These are phyloP conservation scores for Hemiscyllium ocellatum DNA, from an alignment of 2,113 vertebrate species.

Conservation along the genomic window DNA sequence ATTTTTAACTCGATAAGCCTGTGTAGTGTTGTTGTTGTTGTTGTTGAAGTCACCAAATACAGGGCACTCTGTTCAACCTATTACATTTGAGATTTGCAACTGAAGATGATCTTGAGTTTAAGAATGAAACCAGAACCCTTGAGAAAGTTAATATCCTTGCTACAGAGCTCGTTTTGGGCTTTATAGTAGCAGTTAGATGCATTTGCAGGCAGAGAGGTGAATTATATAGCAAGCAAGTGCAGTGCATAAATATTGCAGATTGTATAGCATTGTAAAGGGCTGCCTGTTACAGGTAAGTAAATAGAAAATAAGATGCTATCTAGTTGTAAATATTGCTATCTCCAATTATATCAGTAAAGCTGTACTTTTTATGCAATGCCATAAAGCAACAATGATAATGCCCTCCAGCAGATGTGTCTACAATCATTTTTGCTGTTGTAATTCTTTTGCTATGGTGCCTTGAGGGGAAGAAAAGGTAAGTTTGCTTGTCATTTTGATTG, in stretches of 20 bases:
- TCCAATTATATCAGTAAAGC: neutral
- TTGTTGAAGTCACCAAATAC: neutral
- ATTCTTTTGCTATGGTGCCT: neutral
- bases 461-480: neutral
- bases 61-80: neutral
- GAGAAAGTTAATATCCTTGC: neutral
- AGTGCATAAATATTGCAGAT: neutral
- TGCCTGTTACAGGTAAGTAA: neutral
- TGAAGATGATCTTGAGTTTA: neutral
- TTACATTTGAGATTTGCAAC: neutral
- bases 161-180: neutral
- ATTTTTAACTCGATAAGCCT: too few species aligned
- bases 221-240: too few species aligned
- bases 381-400: conserved; percentile 1
- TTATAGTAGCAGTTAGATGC: neutral
- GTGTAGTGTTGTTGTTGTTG: neutral
- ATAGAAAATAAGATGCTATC: neutral
- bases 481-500: conserved; percentile 27
- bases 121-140: neutral
- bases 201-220: too few species aligned
- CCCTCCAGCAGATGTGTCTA: conserved; percentile 17
- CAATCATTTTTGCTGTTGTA: conserved; percentile 27
- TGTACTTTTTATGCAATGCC: neutral
- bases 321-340: neutral
- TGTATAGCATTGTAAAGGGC: neutral